Evolutionary conservation across 2,888 invertebrate species (phyloP).

Genomic region (Eretmocerus hayati): DNA sequence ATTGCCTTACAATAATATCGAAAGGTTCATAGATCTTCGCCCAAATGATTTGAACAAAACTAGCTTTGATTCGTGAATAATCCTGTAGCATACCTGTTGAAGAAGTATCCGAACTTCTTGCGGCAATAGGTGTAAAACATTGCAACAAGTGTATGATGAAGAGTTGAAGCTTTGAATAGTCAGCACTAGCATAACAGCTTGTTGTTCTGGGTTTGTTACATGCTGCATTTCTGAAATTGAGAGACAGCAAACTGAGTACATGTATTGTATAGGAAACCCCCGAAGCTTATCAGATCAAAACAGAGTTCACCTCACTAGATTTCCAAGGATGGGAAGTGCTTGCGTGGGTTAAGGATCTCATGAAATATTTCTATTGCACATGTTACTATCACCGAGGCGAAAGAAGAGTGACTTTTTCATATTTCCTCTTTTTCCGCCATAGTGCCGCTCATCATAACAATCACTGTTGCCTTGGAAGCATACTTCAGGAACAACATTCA

Average conservation of each 20-base stretch:
- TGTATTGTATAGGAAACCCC: no score
- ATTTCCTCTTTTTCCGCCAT: slow-evolving; percentile 60
- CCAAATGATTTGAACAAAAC: no score
- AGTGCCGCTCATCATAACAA: slow-evolving; percentile 67
- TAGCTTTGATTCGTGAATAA: no score
- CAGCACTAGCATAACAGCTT: slow-evolving; percentile 38
- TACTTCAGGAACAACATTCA: slow-evolving; percentile 59
- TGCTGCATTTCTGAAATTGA: slow-evolving; percentile 34
- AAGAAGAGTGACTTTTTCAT: slow-evolving; percentile 65
- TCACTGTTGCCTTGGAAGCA: slow-evolving; percentile 78
- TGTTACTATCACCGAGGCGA: slow-evolving; percentile 81
- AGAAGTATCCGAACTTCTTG: slow-evolving; percentile 66
- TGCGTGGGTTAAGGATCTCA: slow-evolving; percentile 62
- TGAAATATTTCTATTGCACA: slow-evolving; percentile 76
- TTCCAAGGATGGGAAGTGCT: slow-evolving; percentile 46
- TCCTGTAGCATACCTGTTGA: no score
- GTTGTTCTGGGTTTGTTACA: slow-evolving; percentile 39
- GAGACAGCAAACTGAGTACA: no score
- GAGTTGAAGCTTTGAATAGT: slow-evolving; percentile 38
- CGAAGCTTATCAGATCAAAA: slow-evolving; percentile 14
- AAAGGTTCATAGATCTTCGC: no score
- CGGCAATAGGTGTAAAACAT: slow-evolving; percentile 61
- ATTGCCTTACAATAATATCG: no score
- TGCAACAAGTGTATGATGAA: slow-evolving; percentile 30
- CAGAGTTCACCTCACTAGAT: slow-evolving; percentile 6